Evolutionary conservation across 2,888 invertebrate species (phyloP), one percentile per base, ranked within the genome.

Genomic region (Caenorhabditis plicata): DNA sequence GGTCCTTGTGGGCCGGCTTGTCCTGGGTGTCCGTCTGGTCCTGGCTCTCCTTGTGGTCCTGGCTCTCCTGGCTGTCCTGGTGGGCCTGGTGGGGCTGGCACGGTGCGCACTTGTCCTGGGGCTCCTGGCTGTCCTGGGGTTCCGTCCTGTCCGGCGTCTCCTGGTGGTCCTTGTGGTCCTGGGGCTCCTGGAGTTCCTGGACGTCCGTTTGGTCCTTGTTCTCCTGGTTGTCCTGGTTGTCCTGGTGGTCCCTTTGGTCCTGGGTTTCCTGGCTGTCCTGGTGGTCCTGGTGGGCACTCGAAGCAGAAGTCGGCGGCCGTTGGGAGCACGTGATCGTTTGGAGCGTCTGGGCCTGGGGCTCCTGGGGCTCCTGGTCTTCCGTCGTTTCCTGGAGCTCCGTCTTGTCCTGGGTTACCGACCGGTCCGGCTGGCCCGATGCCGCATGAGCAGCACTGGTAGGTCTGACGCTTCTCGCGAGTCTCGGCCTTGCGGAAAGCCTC

Each of bases 71-170:
- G 65, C 25, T 50, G 53, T 55, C 75, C 75, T 7, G 65, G 53
- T 29, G 66, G 74, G 35, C 70, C 69, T 25, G 69, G 57, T 40
- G 69, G 66, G 26, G 53, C 57, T 5, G 66, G 52, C 4, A 51
- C 61, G 15, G 55, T 47, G 26, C 52, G 36, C 27, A 52, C 58
- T 45, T 52, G 51, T 64, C 68, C 64, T 33, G 54, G 50, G n/a
- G 57, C 52, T 63, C 75, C 75, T 20, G 60, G 53, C 23, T 68
- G 54, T 50, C 75, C 75, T 27, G 68, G 70, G 25, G 41, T 29
- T 39, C 69, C 74, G 38, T 68, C 71, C 46, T 57, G 45, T 61
- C 57, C 57, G n/a, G n/a, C n/a, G n/a, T n/a, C n/a, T 56, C 56
- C 56, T 46, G 44, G 45, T n/a, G 26, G 17, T 43, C 54, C 54